These are phyloP conservation scores for Hystrix cristata DNA, from an alignment of 2,113 vertebrate species.

Conservation along the genomic window DNA sequence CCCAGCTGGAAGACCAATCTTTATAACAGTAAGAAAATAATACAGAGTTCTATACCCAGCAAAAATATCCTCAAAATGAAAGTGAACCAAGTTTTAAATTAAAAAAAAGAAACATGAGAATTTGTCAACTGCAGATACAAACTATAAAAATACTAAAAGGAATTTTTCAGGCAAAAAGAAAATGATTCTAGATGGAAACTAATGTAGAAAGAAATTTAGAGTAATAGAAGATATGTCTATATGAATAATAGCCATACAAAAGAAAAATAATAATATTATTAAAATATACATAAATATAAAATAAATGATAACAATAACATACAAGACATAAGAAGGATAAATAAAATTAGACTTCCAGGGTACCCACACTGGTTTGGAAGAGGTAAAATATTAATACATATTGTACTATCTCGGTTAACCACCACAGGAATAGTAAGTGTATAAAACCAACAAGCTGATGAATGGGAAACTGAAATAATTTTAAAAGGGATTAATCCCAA, in stretches of 20 bases:
- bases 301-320: neutral
- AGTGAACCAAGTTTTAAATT: slow-evolving; percentile 8
- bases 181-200: slow-evolving; percentile 14
- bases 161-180: neutral
- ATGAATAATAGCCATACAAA: neutral
- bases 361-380: neutral
- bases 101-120: slow-evolving; percentile 24
- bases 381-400: neutral
- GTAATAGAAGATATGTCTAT: neutral
- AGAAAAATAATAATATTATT: neutral
- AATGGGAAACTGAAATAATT: neutral
- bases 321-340: neutral
- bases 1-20: neutral
- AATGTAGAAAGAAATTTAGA: slow-evolving; percentile 13
- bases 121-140: neutral
- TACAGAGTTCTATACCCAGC: slow-evolving; percentile 24
- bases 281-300: slow-evolving; percentile 33
- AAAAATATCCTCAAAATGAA: slow-evolving; percentile 43
- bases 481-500: neutral
- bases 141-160: neutral
- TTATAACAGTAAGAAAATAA: neutral
- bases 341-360: neutral
- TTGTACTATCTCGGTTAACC: neutral
- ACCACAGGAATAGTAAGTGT: neutral
- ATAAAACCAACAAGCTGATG: neutral